These are phyloP conservation scores for Leptoclinus maculatus DNA, from an alignment of 2,797 vertebrate species.

Conservation along the genomic window DNA sequence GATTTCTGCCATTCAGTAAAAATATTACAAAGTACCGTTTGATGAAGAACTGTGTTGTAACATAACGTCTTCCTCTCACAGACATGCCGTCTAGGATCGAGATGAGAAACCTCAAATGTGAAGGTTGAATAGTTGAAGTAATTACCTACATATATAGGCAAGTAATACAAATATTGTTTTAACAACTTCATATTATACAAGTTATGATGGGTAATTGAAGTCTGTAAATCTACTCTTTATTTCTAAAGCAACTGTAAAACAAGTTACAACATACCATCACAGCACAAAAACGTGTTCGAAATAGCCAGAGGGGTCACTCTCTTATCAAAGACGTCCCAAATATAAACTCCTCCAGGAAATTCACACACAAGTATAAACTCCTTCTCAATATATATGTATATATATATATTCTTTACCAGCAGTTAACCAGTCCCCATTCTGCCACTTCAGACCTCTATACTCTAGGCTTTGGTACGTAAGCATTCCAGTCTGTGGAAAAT, in stretches of 20 bases:
- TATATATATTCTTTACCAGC: background rate
- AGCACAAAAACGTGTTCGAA: background rate
- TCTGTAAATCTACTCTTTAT: background rate
- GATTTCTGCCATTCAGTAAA: background rate
- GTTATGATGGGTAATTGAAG: background rate
- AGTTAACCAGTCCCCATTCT: background rate
- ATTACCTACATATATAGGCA: background rate
- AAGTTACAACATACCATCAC: background rate
- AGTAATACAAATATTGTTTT: background rate
- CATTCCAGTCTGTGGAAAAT: slow-evolving; percentile 11
- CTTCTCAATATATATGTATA: background rate
- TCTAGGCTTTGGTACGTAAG: background rate
- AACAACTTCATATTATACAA: background rate
- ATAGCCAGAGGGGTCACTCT: background rate
- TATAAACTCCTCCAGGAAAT: slow-evolving; percentile 61
- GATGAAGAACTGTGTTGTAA: background rate
- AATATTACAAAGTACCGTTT: background rate
- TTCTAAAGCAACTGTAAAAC: background rate
- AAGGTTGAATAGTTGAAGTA: background rate
- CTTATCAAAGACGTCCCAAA: slow-evolving; percentile 63
- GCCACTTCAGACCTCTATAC: background rate
- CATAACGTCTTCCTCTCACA: background rate
- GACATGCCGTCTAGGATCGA: background rate
- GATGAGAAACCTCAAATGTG: background rate
- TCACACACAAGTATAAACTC: background rate